Conservation (phyloP, 2,113 vertebrate genomes). For the Procavia capensis region DNA sequence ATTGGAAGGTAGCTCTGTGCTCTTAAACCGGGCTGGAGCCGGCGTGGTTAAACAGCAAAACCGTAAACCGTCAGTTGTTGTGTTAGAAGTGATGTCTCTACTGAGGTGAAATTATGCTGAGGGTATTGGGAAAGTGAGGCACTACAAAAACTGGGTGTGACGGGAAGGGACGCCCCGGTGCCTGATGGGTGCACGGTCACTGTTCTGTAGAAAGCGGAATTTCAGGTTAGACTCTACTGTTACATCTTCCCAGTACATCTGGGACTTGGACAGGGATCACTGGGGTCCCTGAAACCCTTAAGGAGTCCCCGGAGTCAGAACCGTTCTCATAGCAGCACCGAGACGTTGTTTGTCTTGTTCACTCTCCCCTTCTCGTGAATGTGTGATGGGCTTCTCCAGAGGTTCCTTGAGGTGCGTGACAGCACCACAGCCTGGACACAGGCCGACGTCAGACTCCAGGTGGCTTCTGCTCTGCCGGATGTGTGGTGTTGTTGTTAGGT, state of each 20-base stretch:
- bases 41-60: not conserved
- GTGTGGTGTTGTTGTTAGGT: too few species aligned
- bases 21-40: not conserved
- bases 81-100: not conserved
- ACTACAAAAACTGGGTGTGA: not conserved
- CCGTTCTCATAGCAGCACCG: accelerated
- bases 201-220: not conserved
- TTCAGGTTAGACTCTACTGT: not conserved
- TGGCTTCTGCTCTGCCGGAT: not conserved
- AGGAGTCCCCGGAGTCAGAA: not conserved
- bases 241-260: not conserved
- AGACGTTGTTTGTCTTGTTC: not conserved
- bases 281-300: not conserved
- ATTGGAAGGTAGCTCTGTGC: not conserved
- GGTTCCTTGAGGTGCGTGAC: too few species aligned
- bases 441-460: not conserved
- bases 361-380: not conserved
- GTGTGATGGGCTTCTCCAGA: not conserved
- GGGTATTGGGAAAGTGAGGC: not conserved
- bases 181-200: accelerated
- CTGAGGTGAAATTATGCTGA: not conserved
- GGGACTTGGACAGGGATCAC: not conserved
- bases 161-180: not conserved
- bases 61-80: not conserved
- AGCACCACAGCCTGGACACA: accelerated